phyloP scores from a whole-genome alignment of 2,888 invertebrate genomes.

The Drosophila macrospina region DNA sequence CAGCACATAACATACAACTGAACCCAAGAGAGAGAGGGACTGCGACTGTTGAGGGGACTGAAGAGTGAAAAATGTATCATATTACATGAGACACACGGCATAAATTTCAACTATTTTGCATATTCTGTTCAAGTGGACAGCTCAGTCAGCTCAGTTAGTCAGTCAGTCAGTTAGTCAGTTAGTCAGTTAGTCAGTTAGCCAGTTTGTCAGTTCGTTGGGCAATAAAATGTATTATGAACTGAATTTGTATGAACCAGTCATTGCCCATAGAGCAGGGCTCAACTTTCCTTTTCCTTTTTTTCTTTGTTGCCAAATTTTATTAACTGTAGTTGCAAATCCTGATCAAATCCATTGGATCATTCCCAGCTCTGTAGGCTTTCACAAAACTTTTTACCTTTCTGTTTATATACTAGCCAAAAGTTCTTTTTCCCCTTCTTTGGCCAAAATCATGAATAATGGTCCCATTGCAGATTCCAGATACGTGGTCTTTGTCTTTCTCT shows the following conservation, averaged over 20 bases:
- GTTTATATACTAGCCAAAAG: conserved; percentile 72
- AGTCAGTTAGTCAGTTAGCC: conserved; percentile 24
- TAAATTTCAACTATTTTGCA: conserved; percentile 72
- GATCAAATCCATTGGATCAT: conserved; percentile 66
- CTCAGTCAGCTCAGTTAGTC: conserved; percentile 28
- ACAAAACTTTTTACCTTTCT: conserved; percentile 66
- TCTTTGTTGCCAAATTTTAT: conserved; percentile 63
- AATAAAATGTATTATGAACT: conserved; percentile 64
- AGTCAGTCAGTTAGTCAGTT: conserved; percentile 30
- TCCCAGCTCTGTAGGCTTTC: conserved; percentile 54
- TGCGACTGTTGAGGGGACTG: conserved; percentile 2
- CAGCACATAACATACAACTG: neutral
- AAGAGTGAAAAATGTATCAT: conserved; percentile 62
- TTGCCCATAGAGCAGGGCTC: conserved; percentile 32
- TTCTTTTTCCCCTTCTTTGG: conserved; percentile 15
- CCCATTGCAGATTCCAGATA: conserved; percentile 71
- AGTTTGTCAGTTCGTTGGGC: conserved; percentile 50
- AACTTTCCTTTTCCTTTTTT: conserved; percentile 37
- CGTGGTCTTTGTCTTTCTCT: conserved; percentile 30
- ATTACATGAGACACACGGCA: conserved; percentile 72
- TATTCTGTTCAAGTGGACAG: conserved; percentile 56
- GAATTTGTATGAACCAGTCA: conserved; percentile 58
- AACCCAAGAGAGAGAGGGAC: neutral
- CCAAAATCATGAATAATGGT: conserved; percentile 79
- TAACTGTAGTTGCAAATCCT: conserved; percentile 76